These are phyloP conservation scores for Fulica atra DNA, from an alignment of 2,113 vertebrate genomes.

Conservation along the genomic window DNA sequence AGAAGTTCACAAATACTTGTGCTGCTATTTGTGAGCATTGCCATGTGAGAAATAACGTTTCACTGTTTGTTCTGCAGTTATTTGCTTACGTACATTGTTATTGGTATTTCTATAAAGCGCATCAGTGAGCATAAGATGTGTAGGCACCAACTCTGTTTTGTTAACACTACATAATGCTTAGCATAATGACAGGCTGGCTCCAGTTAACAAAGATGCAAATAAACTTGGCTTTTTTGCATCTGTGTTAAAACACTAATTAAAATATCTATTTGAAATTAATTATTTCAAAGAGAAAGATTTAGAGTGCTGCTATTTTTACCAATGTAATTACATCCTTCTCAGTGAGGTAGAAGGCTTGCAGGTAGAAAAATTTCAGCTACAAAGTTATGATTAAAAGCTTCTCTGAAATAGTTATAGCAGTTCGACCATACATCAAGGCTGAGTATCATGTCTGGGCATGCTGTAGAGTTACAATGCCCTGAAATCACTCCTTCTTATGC, in stretches of 20 bases:
- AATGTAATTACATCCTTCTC: background rate
- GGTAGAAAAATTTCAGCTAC: background rate
- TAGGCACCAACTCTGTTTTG: background rate
- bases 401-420: background rate
- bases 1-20: background rate
- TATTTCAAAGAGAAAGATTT: background rate
- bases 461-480: background rate
- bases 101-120: background rate
- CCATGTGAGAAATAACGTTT: background rate
- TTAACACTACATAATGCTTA: background rate
- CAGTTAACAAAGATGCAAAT: background rate
- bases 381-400: background rate
- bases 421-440: background rate
- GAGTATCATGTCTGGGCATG: background rate
- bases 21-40: background rate
- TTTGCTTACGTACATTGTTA: background rate
- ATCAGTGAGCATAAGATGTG: slow-evolving; percentile 9
- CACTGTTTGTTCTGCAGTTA: background rate
- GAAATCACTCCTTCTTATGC: background rate
- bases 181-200: background rate
- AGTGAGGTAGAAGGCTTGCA: background rate
- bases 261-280: background rate
- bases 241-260: slow-evolving; percentile 10
- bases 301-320: slow-evolving; percentile 9
- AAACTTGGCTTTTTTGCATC: background rate